Conservation (phyloP, 2,113 vertebrate species). For the Malurus cyaneus region DNA sequence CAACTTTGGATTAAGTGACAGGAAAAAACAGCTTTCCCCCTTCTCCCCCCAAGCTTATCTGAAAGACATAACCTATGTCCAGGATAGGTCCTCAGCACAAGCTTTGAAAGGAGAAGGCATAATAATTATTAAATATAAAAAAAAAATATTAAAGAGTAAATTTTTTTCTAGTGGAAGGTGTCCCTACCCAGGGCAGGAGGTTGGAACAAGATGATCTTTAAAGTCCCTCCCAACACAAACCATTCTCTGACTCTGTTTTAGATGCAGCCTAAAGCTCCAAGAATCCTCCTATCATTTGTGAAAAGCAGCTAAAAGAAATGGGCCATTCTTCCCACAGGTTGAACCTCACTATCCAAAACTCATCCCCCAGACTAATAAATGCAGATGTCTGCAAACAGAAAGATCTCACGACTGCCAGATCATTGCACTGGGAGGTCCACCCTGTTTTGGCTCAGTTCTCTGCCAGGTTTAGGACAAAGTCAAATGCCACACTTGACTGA, state of each 20-base stretch:
- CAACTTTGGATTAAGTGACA: not conserved
- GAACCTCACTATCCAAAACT: not conserved
- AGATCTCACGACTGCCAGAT: not conserved
- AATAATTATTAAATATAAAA: not conserved
- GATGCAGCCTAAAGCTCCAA: not conserved
- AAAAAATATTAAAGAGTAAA: not conserved
- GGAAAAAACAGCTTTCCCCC: not conserved
- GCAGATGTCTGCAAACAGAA: not conserved
- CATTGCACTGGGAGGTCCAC: not conserved
- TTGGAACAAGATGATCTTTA: not conserved
- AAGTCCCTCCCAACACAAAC: not conserved
- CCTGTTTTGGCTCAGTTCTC: not conserved
- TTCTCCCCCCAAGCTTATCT: not conserved
- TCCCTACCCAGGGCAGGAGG: not conserved
- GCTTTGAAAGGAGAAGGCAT: not conserved
- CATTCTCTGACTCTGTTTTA: not conserved
- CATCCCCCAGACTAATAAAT: not conserved
- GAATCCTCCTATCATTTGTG: not conserved
- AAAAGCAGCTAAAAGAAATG: not conserved
- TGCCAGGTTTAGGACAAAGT: not conserved
- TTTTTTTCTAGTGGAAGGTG: not conserved
- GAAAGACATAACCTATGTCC: not conserved
- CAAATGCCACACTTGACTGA: not conserved
- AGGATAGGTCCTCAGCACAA: not conserved
- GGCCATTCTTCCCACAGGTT: not conserved